Evolutionary conservation across 2,888 invertebrate genomes (phyloP), one percentile per base, ranked within the genome.

Genomic region (Amiota mariae): DNA sequence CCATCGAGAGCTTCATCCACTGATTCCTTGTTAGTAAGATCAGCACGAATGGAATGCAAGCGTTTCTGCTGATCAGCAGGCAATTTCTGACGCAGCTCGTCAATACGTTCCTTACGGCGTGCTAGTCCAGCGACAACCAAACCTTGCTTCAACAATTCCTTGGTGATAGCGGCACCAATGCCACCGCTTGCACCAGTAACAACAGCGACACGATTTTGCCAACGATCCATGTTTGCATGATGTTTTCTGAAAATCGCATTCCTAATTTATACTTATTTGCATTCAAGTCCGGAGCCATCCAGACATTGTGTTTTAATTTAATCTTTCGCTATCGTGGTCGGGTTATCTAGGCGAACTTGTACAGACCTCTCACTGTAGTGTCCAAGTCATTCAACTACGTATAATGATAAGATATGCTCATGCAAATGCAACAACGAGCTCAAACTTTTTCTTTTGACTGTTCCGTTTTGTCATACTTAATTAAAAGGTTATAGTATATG

Each of bases 101-200:
- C 83, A 8, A 93, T 86, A 47, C 86, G 88, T 1, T 92, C 91
- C 1, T 90, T 82, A 49, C 91, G 90, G 72, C 92, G 88, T 0
- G 92, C 92, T 77, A 92, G 87, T 0, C 91, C 92, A 0, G 92
- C 90, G 0, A 93, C 93, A 71, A 90, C 89, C 73, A 93, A 78
- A 0, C 93, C 93, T 9, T 89, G 87, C 61, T 89, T 86, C 1
- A 91, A 89, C 49, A 92, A 86, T 72, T 90, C 89, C 76, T 87
- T 81, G 8, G 88, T 88, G 63, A 91, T 89, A 8, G 90, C 91
- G 1, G 90, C 91, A 15, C 92, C 93, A 72, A 93, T 93, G 4
- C 93, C 93, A 0, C 91, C 90, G 85, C 93, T 93, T 11, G 93
- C 93, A 1, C 93, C 93, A 0, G 93, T 93, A 68, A 93, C 93